Base-by-base conservation (phyloP, 2,797 vertebrate species). In the Danionella dracula region DNA sequence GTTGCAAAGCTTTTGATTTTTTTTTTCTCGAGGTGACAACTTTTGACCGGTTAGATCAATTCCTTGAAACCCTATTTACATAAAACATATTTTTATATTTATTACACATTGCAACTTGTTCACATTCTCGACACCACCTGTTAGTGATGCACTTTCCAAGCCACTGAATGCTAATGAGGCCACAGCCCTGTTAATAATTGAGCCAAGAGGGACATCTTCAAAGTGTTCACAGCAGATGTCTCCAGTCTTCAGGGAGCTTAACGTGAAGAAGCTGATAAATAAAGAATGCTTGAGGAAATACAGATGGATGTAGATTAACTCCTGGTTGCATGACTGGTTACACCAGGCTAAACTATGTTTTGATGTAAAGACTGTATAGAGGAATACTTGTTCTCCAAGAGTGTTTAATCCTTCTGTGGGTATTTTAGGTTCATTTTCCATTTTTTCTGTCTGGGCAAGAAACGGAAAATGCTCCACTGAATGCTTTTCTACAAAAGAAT, bases 201-300 rank as follows among this genome's bases (percentile, higher is more conserved):
- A 87, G 84, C 84, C 75, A 78, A 35, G 65, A 77, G 66, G 72
- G 73, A 78, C 80, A 80, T 85, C 89, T 89, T 90, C 86, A 90
- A 89, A 90, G 88, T 84, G 59, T 61, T 32, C n/a, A 55, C 71
- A 79, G 85, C 87, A 90, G 88, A 88, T 90, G 87, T 85, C 85
- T 86, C 76, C 75, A 80, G 79, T 88, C 88, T 83, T 85, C 64
- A 2, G 84, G 84, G 87, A 85, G 82, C 58, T 75, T 80, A 82
- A 85, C 82, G 83, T 82, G 82, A 80, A 85, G 85, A 81, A 87
- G 86, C 81, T 72, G 82, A 88, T 89, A 86, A 89, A 87, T 88
- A 86, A 88, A 82, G 86, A 80, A 84, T 81, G 76, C 74, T 73
- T 64, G 41, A 67, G 72, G 77, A 85, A 81, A 81, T 82, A 75